Conservation (phyloP, 2,888 invertebrate genomes). For the Idaea straminata region DNA sequence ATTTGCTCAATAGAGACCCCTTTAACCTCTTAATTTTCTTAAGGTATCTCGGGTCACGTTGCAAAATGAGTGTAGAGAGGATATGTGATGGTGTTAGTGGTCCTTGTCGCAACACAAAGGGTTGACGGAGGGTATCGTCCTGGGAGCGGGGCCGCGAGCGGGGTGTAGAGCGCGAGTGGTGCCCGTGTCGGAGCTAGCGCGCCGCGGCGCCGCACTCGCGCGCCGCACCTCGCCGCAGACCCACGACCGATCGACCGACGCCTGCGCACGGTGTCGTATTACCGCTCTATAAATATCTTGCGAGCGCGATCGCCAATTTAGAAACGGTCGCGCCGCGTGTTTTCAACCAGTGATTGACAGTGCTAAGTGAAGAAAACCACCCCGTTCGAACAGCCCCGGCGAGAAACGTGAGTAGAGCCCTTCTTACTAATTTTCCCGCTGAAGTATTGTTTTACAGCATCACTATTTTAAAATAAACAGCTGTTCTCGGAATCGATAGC, state of each 20-base stretch:
- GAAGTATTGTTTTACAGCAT: slow-evolving; percentile 51
- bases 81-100: not conserved
- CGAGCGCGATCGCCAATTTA: slow-evolving; percentile 78
- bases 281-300: slow-evolving; percentile 77
- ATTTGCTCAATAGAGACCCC: slow-evolving; percentile 29
- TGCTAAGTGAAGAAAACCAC: slow-evolving; percentile 72
- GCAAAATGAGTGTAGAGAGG: not conserved
- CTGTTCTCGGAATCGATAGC: slow-evolving; percentile 69
- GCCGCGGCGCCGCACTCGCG: slow-evolving; percentile 55
- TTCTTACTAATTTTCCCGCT: slow-evolving; percentile 34
- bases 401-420: slow-evolving; percentile 63
- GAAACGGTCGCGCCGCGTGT: slow-evolving; percentile 75
- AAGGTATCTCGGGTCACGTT: not conserved
- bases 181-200: slow-evolving; percentile 22
- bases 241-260: slow-evolving; percentile 69
- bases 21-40: slow-evolving; percentile 3
- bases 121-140: slow-evolving; percentile 64
- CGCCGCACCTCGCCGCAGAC: slow-evolving; percentile 57
- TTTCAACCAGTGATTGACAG: slow-evolving; percentile 79
- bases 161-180: slow-evolving; percentile 7
- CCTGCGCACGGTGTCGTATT: slow-evolving; percentile 77
- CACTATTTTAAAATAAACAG: slow-evolving; percentile 73
- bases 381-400: slow-evolving; percentile 48
- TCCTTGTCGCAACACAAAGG: slow-evolving; percentile 30
- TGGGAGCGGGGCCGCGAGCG: slow-evolving; percentile 33